Evolutionary conservation across 2,113 vertebrate genomes (phyloP), one percentile per base, ranked within the genome.

Genomic region (Onychostoma macrolepis): DNA sequence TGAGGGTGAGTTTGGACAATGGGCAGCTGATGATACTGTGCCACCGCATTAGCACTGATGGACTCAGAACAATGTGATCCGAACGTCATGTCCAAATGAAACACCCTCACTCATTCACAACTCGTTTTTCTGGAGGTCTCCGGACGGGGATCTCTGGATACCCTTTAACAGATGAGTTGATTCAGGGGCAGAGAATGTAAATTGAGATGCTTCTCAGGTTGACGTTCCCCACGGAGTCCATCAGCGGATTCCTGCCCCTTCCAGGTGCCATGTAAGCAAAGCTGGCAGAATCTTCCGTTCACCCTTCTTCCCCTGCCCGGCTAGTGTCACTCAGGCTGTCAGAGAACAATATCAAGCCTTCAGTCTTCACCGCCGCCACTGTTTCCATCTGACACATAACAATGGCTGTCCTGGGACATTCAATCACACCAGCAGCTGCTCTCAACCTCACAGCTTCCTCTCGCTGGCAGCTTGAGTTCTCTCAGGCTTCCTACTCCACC

Each of bases 251-350:
- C 78, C 53, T 80, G 77, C 48, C 72, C 69, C 65, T 80, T 61
- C 48, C 80, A 50, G 33, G 26, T 50, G 78, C 74, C 65, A 41
- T 87, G 84, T 82, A 83, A 72, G 63, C 48, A 88, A 45, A 75
- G 41, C 80, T 43, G 78, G 77, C 80, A 83, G 74, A 61, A 15
- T 58, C 82, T 77, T 63, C 45, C 56, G 63, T 82, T 86, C 69
- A 74, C 45, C 36, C 53, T 72, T 78, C 79, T 85, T 69, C 74
- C 48, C 83, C 50, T 33, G 56, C 41, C 53, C 80, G 15, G 79
- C 71, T 71, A 41, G 53, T 65, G 80, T 86, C 89, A 84, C 69
- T 89, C 76, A 78, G 65, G 38, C 89, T 87, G 89, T 86, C 86
- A 48, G 85, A 83, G 67, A 15, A 81, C 58, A 78, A 88, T 81